Percentiles rank a stretch among this genome's conserved stretches.
Evolutionary conservation across 2,113 vertebrate genomes (phyloP).

Genomic region (Riparia riparia): DNA sequence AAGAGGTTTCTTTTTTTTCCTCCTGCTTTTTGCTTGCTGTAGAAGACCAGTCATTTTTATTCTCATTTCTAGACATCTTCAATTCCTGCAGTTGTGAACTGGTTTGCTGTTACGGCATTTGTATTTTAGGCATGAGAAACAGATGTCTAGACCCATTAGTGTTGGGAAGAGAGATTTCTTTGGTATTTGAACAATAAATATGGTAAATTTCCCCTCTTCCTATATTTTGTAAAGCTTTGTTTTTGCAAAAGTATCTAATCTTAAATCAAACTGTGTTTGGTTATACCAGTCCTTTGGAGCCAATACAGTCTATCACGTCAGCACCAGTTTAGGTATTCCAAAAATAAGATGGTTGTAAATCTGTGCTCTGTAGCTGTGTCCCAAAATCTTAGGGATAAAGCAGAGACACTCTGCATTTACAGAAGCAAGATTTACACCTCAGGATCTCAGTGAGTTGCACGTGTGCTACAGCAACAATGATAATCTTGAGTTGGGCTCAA

Average conservation of each 20-base stretch:
- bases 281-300: neutral
- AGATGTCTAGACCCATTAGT: slow-evolving; percentile 37
- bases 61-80: slow-evolving; percentile 27
- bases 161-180: slow-evolving; percentile 10
- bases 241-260: slow-evolving; percentile 42
- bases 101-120: slow-evolving; percentile 45
- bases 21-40: neutral
- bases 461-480: neutral
- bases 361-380: neutral
- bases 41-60: slow-evolving; percentile 11
- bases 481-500: neutral
- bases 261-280: slow-evolving; percentile 24
- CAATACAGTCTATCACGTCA: neutral
- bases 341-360: slow-evolving; percentile 13
- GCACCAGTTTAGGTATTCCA: neutral
- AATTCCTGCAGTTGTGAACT: slow-evolving; percentile 16
- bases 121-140: slow-evolving; percentile 57
- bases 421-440: neutral
- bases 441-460: neutral
- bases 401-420: neutral
- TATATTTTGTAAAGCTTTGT: slow-evolving; percentile 39
- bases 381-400: neutral
- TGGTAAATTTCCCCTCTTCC: neutral
- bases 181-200: slow-evolving; percentile 52
- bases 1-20: neutral